These are phyloP conservation scores for Hymenopus coronatus DNA, from an alignment of 2,888 invertebrate species.

Conservation along the genomic window DNA sequence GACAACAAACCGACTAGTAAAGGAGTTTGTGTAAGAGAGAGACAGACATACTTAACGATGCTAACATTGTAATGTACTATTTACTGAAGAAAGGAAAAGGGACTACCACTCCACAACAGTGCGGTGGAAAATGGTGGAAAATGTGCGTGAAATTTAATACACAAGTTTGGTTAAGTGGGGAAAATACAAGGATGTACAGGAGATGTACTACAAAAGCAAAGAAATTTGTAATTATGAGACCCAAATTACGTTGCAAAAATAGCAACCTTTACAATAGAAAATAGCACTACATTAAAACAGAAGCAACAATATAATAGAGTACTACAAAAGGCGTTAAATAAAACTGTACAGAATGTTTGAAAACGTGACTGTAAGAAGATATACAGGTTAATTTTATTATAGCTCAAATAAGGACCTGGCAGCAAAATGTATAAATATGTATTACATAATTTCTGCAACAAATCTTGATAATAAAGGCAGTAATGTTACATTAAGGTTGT, in stretches of 20 bases:
- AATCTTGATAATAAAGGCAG: too few species aligned
- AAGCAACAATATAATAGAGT: background rate
- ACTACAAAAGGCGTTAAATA: too few species aligned
- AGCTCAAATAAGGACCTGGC: too few species aligned
- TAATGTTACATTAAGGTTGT: too few species aligned
- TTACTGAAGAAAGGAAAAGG: background rate
- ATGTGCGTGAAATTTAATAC: background rate
- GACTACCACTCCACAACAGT: background rate
- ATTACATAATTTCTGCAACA: too few species aligned
- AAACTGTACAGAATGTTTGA: too few species aligned
- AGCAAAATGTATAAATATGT: too few species aligned
- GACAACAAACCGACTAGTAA: conserved; percentile 30
- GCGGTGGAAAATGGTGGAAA: background rate
- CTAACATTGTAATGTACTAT: too few species aligned
- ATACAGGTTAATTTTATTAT: too few species aligned
- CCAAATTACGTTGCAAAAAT: too few species aligned
- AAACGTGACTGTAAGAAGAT: too few species aligned
- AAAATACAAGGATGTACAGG: background rate
- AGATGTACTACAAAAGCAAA: background rate
- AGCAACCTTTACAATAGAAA: background rate
- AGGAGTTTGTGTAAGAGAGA: conserved; percentile 20
- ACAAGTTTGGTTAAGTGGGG: background rate
- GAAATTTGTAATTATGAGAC: background rate
- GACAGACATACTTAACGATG: conserved; percentile 2
- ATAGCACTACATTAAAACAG: background rate